phyloP scores from a whole-genome alignment of 2,888 invertebrate species.

The Platycheirus rosarum region DNA sequence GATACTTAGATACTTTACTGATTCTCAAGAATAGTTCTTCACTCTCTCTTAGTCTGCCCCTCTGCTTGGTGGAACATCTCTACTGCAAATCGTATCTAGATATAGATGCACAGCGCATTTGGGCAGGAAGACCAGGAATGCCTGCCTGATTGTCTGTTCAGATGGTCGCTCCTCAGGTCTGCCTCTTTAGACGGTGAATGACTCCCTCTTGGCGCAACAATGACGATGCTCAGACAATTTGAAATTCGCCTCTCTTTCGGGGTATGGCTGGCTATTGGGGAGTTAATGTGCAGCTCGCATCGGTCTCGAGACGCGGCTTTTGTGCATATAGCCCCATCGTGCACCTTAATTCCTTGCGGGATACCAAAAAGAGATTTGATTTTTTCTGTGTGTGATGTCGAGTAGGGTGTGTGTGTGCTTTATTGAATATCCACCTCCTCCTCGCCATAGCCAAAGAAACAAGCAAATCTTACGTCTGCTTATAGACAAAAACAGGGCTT shows the following conservation, averaged over 20 bases:
- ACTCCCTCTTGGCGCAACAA: slow-evolving; percentile 41
- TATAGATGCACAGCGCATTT: slow-evolving; percentile 32
- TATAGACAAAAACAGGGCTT: slow-evolving; percentile 48
- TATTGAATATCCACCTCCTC: slow-evolving; percentile 66
- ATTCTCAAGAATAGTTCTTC: slow-evolving; percentile 65
- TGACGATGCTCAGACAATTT: slow-evolving; percentile 65
- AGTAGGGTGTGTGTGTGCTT: slow-evolving; percentile 61
- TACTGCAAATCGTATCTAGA: slow-evolving; percentile 40
- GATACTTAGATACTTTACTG: slow-evolving; percentile 68
- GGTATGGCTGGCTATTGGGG: slow-evolving; percentile 70
- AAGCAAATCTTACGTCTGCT: slow-evolving; percentile 38
- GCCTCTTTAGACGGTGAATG: slow-evolving; percentile 25
- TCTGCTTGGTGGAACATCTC: slow-evolving; percentile 35
- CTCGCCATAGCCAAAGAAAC: slow-evolving; percentile 35
- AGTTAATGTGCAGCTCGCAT: slow-evolving; percentile 65
- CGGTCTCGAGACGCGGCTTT: slow-evolving; percentile 55
- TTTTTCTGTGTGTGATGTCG: slow-evolving; percentile 43
- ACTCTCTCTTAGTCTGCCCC: slow-evolving; percentile 4
- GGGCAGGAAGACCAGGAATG: slow-evolving; percentile 60
- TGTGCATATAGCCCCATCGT: slow-evolving; percentile 50
- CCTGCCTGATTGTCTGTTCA: slow-evolving; percentile 72
- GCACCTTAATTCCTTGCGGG: slow-evolving; percentile 74
- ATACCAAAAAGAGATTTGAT: slow-evolving; percentile 63
- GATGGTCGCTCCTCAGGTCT: slow-evolving; percentile 44
- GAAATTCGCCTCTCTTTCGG: slow-evolving; percentile 69